These are phyloP conservation scores for Lamprotornis superbus DNA, from an alignment of 2,113 vertebrate species.

Conservation along the genomic window DNA sequence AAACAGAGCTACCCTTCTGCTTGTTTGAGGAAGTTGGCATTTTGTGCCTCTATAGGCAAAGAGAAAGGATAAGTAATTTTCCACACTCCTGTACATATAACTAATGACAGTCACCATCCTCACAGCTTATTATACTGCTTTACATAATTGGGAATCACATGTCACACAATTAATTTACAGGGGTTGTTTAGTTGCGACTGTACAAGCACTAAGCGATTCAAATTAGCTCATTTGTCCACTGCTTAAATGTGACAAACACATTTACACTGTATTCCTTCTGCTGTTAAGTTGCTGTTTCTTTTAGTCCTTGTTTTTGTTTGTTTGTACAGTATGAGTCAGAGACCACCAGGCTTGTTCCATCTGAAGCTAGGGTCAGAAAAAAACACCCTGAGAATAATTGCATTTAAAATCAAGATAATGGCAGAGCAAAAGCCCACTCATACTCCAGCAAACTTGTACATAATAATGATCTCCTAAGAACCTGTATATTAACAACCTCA, in stretches of 20 bases:
- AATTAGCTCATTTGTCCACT: constrained; percentile 62
- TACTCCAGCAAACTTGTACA: background rate
- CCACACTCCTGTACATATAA: constrained; percentile 41
- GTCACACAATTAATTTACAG: constrained; percentile 63
- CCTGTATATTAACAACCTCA: background rate
- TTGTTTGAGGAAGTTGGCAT: constrained; percentile 9
- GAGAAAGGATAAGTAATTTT: constrained; percentile 58
- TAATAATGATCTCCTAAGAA: constrained; percentile 22
- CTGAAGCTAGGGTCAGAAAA: constrained; percentile 28
- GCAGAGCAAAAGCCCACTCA: background rate
- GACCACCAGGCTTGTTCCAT: constrained; percentile 56
- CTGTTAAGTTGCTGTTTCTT: constrained; percentile 15
- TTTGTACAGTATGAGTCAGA: constrained; percentile 45
- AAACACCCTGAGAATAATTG: constrained; percentile 35
- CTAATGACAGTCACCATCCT: constrained; percentile 55
- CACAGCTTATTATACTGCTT: constrained; percentile 51
- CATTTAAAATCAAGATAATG: constrained; percentile 31
- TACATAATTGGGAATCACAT: constrained; percentile 44
- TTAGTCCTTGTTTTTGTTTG: constrained; percentile 40
- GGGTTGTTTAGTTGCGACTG: constrained; percentile 41
- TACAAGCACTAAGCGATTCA: constrained; percentile 28
- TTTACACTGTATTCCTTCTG: background rate
- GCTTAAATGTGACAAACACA: constrained; percentile 54
- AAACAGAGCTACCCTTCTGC: background rate
- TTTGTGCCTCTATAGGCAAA: constrained; percentile 48